Evolutionary conservation across 2,888 invertebrate genomes (phyloP).

Genomic region (Tenthredo amoena): DNA sequence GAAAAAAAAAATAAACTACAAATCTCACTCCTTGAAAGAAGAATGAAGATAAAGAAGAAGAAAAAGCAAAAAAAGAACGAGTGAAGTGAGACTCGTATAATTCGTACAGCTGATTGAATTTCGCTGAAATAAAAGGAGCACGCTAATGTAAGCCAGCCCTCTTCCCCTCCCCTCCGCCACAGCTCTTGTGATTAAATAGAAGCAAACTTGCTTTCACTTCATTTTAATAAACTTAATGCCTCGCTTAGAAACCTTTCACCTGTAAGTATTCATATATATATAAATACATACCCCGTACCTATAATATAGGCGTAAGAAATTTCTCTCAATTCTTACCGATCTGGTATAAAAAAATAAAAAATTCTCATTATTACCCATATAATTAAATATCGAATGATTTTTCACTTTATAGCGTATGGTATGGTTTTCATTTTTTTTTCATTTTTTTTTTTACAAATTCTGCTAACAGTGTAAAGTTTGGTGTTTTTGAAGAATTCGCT

Average conservation of each 20-base stretch:
- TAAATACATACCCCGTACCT: background rate
- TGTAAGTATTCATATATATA: background rate
- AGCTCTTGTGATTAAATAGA: background rate
- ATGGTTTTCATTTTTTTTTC: background rate
- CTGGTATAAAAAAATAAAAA: background rate
- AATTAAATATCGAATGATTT: no score
- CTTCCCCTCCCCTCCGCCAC: background rate
- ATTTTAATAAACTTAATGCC: constrained; percentile 18
- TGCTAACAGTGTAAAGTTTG: background rate
- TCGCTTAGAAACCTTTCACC: constrained; percentile 17
- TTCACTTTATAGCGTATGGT: no score
- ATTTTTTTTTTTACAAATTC: background rate
- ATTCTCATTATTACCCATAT: background rate
- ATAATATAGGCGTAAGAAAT: background rate
- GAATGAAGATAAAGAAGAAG: background rate
- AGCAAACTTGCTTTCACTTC: constrained; percentile 27
- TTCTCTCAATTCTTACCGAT: background rate
- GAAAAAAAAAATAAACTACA: background rate
- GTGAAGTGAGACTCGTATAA: background rate
- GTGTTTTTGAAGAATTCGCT: background rate
- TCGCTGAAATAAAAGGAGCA: constrained; percentile 24
- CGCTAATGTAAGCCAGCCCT: background rate
- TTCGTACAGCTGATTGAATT: constrained; percentile 1
- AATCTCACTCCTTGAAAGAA: background rate
- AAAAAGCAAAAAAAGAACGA: background rate